Conservation (phyloP, 2,888 invertebrate species). For the Tetanocera ferruginea region DNA sequence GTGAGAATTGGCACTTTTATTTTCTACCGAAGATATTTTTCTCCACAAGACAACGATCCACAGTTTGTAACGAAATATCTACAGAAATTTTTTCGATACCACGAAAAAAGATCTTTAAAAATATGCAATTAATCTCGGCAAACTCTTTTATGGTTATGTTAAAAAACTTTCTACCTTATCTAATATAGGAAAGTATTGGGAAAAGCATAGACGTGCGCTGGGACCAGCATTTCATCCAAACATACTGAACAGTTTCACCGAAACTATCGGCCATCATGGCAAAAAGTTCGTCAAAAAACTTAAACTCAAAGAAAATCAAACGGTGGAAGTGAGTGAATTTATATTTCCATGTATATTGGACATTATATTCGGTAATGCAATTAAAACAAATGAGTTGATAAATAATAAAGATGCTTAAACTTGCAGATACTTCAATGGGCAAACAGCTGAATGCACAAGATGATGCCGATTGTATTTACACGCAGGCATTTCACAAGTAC, state of each 20-base stretch:
- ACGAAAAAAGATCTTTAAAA: no score
- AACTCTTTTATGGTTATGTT: no score
- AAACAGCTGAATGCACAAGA: constrained; percentile 66
- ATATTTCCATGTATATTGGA: constrained; percentile 76
- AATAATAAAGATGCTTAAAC: background rate
- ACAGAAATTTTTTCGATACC: no score
- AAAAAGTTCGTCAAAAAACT: constrained; percentile 72
- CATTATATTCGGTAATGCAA: constrained; percentile 73
- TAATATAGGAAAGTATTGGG: constrained; percentile 73
- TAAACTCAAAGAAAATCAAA: constrained; percentile 22
- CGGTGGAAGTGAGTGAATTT: constrained; percentile 71
- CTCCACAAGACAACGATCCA: no score
- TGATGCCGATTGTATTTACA: constrained; percentile 75
- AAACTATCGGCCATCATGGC: constrained; percentile 76
- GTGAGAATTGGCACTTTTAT: no score
- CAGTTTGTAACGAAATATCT: no score
- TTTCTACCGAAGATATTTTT: no score
- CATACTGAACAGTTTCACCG: constrained; percentile 79
- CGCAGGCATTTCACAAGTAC: constrained; percentile 79
- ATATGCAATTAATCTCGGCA: no score
- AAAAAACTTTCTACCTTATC: background rate
- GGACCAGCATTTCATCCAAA: constrained; percentile 85
- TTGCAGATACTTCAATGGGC: constrained; percentile 88
- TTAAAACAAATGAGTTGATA: background rate
- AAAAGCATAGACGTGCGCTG: constrained; percentile 76